Conservation (phyloP, 2,888 invertebrate species). For the Baronia brevicornis region DNA sequence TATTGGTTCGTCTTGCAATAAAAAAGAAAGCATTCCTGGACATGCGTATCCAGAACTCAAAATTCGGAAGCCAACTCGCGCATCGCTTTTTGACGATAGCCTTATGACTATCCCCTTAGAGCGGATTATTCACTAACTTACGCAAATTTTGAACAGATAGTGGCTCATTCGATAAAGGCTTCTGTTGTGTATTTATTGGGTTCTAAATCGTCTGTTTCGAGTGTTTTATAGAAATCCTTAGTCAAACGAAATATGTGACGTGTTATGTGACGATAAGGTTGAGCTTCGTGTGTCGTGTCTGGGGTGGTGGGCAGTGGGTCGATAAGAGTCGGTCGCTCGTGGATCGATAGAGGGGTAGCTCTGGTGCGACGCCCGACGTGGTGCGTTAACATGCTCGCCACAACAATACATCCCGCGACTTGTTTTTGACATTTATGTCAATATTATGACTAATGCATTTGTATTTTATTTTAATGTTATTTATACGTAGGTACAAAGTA, state of each 20-base stretch:
- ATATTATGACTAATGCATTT: too few relatives aligned
- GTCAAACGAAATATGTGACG: constrained; percentile 29
- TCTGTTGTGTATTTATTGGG: constrained; percentile 51
- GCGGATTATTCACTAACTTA: constrained; percentile 56
- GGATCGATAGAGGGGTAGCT: constrained; percentile 57
- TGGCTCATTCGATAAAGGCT: constrained; percentile 44
- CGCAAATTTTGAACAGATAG: constrained; percentile 29
- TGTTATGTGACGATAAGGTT: constrained; percentile 47
- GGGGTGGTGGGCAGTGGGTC: constrained; percentile 55
- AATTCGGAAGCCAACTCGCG: constrained; percentile 41
- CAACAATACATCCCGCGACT: constrained; percentile 35
- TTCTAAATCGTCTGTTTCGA: constrained; percentile 46
- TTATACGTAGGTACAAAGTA: too few relatives aligned
- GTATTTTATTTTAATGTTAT: too few relatives aligned
- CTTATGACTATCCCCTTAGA: constrained; percentile 52
- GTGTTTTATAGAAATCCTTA: constrained; percentile 16
- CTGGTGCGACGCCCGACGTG: constrained; percentile 25
- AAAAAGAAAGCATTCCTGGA: constrained; percentile 32
- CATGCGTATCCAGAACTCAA: constrained; percentile 63
- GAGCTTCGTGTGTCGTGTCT: constrained; percentile 38
- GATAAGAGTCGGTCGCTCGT: constrained; percentile 55
- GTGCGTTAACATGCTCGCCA: constrained; percentile 38
- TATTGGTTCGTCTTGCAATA: constrained; percentile 17
- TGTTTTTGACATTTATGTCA: constrained; percentile 3
- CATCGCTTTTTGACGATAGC: constrained; percentile 35